Evolutionary conservation across 2,888 invertebrate species (phyloP).

Genomic region (Tyria jacobaeae): DNA sequence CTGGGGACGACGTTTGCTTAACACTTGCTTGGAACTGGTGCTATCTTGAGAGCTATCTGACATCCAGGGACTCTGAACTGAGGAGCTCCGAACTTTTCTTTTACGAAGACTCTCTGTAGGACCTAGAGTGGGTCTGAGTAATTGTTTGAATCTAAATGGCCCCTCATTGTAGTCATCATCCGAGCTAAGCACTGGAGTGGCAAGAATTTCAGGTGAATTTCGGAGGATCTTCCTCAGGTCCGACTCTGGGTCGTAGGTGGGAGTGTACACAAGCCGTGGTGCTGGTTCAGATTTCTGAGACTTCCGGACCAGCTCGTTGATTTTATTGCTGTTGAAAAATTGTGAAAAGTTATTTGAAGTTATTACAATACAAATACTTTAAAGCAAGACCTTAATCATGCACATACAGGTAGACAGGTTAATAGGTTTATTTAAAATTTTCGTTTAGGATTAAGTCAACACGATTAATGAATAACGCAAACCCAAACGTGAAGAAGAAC

Average conservation of each 20-base stretch:
- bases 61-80: slow-evolving; percentile 80
- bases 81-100: slow-evolving; percentile 84
- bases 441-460: too few relatives aligned
- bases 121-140: slow-evolving; percentile 88
- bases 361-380: not conserved
- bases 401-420: not conserved
- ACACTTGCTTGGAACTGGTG: slow-evolving; percentile 72
- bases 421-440: too few relatives aligned
- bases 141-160: slow-evolving; percentile 89
- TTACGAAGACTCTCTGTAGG: slow-evolving; percentile 90
- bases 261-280: slow-evolving; percentile 68
- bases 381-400: not conserved
- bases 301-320: slow-evolving; percentile 79
- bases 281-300: slow-evolving; percentile 72
- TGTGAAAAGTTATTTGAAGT: too few relatives aligned
- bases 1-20: slow-evolving; percentile 79
- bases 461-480: too few relatives aligned
- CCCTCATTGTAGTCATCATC: slow-evolving; percentile 87
- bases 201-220: slow-evolving; percentile 80
- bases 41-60: slow-evolving; percentile 83
- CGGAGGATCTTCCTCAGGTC: slow-evolving; percentile 81
- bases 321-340: slow-evolving; percentile 77
- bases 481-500: too few relatives aligned
- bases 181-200: slow-evolving; percentile 77
- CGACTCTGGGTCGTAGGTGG: slow-evolving; percentile 76